These are phyloP conservation scores for Paracanthobrama guichenoti DNA, from an alignment of 2,113 vertebrate genomes.

Conservation along the genomic window DNA sequence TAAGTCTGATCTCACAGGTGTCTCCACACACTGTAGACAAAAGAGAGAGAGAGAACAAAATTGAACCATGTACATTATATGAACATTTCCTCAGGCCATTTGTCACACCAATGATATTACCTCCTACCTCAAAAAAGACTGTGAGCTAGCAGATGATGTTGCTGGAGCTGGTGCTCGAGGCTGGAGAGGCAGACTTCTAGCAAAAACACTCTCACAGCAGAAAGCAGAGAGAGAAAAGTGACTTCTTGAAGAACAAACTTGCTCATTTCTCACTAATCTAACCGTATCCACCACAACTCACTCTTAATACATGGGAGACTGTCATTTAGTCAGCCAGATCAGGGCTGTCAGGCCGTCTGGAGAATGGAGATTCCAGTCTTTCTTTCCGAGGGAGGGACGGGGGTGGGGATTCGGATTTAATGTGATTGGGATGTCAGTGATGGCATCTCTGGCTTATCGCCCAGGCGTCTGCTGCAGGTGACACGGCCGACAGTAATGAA, in stretches of 20 bases:
- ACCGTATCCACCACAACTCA: conserved; percentile 29
- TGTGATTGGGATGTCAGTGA: conserved; percentile 75
- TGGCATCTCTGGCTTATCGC: conserved; percentile 71
- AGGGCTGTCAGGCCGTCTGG: conserved; percentile 42
- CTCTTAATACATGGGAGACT: conserved; percentile 36
- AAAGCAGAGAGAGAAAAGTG: conserved; percentile 11
- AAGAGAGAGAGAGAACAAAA: conserved; percentile 17
- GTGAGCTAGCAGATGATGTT: conserved; percentile 27
- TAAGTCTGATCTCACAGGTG: conserved; percentile 35
- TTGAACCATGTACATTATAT: conserved; percentile 51
- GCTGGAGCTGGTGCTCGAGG: conserved; percentile 34
- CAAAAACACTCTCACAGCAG: conserved; percentile 34
- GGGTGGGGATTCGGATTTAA: conserved; percentile 48
- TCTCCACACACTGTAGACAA: conserved; percentile 20
- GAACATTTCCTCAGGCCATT: conserved; percentile 53
- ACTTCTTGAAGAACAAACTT: conserved; percentile 10
- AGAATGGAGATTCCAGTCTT: conserved; percentile 35
- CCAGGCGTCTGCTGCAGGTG: conserved; percentile 68
- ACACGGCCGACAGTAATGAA: conserved; percentile 69
- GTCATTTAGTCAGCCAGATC: conserved; percentile 44
- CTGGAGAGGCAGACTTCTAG: conserved; percentile 12
- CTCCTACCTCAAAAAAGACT: conserved; percentile 33
- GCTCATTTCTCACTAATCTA: conserved; percentile 33
- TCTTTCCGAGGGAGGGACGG: conserved; percentile 12
- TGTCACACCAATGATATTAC: conserved; percentile 49